Conservation (phyloP, 2,113 vertebrate species). For the Gasterosteus aculeatus region DNA sequence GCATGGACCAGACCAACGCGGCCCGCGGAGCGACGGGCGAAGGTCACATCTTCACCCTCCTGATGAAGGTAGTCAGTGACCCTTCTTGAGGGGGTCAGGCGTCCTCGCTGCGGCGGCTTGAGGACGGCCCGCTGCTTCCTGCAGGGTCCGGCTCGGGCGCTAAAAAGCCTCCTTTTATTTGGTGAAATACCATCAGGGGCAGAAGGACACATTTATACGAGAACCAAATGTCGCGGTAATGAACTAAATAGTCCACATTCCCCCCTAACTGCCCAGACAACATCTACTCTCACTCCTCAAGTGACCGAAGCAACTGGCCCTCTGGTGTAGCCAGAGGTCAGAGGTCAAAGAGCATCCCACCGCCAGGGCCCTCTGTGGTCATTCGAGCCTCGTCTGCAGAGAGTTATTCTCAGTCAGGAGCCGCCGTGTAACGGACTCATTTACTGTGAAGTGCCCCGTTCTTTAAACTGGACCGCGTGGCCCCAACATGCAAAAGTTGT, state of each 20-base stretch:
- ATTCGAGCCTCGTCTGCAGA: slow-evolving; percentile 42
- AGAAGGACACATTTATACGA: background rate
- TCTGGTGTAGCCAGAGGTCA: slow-evolving; percentile 53
- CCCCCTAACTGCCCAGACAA: slow-evolving; percentile 34
- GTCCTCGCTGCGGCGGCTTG: slow-evolving; percentile 82
- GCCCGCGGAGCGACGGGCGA: no score
- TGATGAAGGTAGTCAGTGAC: slow-evolving; percentile 85
- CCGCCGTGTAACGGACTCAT: slow-evolving; percentile 48
- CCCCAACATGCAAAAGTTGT: background rate
- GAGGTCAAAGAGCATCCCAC: slow-evolving; percentile 67
- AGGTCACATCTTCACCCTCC: slow-evolving; percentile 6
- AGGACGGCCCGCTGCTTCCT: slow-evolving; percentile 66
- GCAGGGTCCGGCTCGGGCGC: background rate
- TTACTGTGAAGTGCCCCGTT: slow-evolving; percentile 32
- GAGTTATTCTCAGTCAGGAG: slow-evolving; percentile 65
- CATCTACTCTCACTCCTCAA: slow-evolving; percentile 41
- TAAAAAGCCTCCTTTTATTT: background rate
- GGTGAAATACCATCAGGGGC: background rate
- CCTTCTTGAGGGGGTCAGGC: slow-evolving; percentile 84
- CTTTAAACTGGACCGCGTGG: background rate
- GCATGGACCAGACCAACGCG: no score
- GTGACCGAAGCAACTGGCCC: slow-evolving; percentile 71
- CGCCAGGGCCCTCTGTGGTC: slow-evolving; percentile 51
- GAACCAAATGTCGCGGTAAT: background rate
- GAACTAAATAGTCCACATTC: slow-evolving; percentile 7